Base-by-base conservation (phyloP, 2,113 vertebrate species). In the Nesogale talazaci region DNA sequence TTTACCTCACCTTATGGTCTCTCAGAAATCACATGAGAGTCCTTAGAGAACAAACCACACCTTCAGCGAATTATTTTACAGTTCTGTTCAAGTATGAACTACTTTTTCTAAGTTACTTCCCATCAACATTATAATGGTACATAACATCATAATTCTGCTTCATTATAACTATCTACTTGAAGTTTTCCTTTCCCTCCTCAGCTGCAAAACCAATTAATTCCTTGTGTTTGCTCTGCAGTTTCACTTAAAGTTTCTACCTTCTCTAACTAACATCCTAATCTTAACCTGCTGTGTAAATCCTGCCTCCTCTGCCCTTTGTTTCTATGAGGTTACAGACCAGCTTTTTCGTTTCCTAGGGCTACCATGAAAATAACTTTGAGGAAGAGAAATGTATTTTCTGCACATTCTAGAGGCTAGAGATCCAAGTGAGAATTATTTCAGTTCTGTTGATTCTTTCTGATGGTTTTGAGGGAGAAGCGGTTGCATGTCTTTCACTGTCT, bases 191-290 rank as follows among this genome's bases (percentile, higher is more conserved):
- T 63, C 57, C 87, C 20, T 72, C 25, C 40, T 86, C 87, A 79
- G 70, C 46, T 88, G 88, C 63, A 27, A 92, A 80, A 80, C 23
- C 59, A 82, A 23, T 83, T 90, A 75, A 90, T 56, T 61, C 77
- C 63, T 82, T 52, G 22, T 20, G 14, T 76, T 84, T 79, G n/a
- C 38, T 87, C 61, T 84, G n/a, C 17, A 42, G n/a, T 67, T 1
- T 40, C 20, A 25, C 42, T 57, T 87, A 69, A 92, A 75, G 42
- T 52, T 74, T 59, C 74, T 15, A 17, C 34, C 40, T 4, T 46
- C 1, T 80, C 56, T 72, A 20, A 85, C 56, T 72, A 20, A 85
- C 11, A 27, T 69, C 69, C 81, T 23, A 84, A 61, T 34, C 34
- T 52, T 61, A 76, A 88, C 8, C 69, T 90, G 2, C 31, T 87